Evolutionary conservation across 1,140 invertebrate genomes (phyloP).

Genomic region (Psilanteris sp.): DNA sequence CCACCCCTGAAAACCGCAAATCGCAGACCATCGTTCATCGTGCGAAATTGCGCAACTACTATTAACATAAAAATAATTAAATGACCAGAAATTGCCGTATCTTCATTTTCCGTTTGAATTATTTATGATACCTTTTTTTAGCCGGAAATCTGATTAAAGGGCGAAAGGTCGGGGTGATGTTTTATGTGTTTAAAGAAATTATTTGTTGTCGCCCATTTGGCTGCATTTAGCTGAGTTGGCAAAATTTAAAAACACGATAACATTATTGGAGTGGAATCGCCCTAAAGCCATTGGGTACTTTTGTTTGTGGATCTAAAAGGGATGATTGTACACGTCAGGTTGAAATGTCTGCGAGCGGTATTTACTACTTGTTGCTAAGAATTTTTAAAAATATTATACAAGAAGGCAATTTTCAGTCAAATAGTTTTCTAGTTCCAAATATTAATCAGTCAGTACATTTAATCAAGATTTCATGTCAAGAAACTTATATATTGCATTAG

Average conservation of each 20-base stretch:
- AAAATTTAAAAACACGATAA: background rate
- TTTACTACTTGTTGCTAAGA: no score
- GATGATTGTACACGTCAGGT: no score
- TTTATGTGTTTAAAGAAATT: conserved; percentile 18
- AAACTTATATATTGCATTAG: no score
- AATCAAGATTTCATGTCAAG: no score
- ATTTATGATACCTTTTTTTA: conserved; percentile 37
- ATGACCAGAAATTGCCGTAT: conserved; percentile 51
- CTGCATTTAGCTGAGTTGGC: conserved; percentile 4
- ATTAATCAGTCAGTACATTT: no score
- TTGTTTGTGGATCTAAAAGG: no score
- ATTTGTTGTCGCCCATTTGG: background rate
- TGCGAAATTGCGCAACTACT: conserved; percentile 56
- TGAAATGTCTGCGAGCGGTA: no score
- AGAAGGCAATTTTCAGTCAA: no score
- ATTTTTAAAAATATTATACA: no score
- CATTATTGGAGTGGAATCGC: no score
- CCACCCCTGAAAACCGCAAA: conserved; percentile 54
- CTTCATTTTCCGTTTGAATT: conserved; percentile 40
- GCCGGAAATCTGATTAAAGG: conserved; percentile 26
- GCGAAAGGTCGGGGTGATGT: conserved; percentile 6
- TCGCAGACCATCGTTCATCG: conserved; percentile 63
- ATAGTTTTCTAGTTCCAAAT: no score
- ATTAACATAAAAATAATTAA: conserved; percentile 76
- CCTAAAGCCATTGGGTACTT: no score